A percentile compares a stretch with the other conserved stretches of the same genome.
phyloP scores from a whole-genome alignment of 1,140 invertebrate genomes.

The Portunus trituberculatus region DNA sequence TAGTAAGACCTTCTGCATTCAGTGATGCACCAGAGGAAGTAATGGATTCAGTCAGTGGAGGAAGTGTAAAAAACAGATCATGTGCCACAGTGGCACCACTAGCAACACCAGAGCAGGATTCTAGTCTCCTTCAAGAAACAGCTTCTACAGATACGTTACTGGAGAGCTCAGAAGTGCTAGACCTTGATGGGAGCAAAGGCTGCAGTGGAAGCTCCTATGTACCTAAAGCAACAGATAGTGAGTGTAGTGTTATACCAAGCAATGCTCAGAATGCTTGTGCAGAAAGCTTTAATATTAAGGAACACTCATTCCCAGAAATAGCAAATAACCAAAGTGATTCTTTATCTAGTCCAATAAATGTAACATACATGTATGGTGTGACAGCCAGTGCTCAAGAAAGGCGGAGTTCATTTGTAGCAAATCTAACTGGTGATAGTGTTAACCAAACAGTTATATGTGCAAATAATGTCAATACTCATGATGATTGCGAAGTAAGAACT shows the following conservation, averaged over 20 bases:
- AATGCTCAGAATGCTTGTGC: conserved; percentile 7
- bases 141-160: conserved; percentile 68
- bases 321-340: conserved; percentile 72
- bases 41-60: not conserved
- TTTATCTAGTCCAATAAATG: conserved; percentile 71
- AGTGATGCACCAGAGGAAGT: conserved; percentile 41
- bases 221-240: conserved; percentile 62
- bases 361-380: conserved; percentile 50
- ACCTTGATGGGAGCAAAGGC: conserved; percentile 82
- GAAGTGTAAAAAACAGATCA: conserved; percentile 67
- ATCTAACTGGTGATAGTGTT: not conserved
- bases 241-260: conserved; percentile 75
- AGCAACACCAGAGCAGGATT: conserved; percentile 84
- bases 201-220: conserved; percentile 79
- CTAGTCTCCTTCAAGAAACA: conserved; percentile 69
- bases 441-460: not conserved
- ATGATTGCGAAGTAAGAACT: not conserved
- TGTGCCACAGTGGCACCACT: conserved; percentile 81
- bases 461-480: conserved; percentile 47
- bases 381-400: conserved; percentile 56
- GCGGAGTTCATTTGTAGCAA: conserved; percentile 12
- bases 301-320: conserved; percentile 54
- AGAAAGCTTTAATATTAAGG: conserved; percentile 62
- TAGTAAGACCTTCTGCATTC: conserved; percentile 55
- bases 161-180: conserved; percentile 52